These are phyloP conservation scores for Psix sp. DNA, from an alignment of 1,140 invertebrate genomes.

Conservation along the genomic window DNA sequence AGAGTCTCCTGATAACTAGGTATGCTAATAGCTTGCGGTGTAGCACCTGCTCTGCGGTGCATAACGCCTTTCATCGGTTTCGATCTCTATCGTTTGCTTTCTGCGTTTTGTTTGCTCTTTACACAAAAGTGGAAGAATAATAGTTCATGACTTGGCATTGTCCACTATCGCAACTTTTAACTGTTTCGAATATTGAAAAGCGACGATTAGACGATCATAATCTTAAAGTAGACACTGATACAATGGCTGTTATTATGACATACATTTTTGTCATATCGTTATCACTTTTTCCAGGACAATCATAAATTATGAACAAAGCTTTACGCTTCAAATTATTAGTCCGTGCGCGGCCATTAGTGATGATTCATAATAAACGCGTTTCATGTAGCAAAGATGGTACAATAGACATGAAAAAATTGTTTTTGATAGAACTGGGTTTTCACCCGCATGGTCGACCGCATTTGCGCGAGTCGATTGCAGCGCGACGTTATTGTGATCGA, in stretches of 20 bases:
- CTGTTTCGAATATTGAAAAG: not conserved
- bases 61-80: slow-evolving; percentile 43
- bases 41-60: slow-evolving; percentile 44
- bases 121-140: not conserved
- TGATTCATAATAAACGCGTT: no score
- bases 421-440: slow-evolving; percentile 45
- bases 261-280: no score
- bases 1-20: slow-evolving; percentile 46
- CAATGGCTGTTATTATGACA: no score
- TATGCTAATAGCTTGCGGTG: slow-evolving; percentile 55
- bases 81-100: slow-evolving; percentile 30
- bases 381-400: not conserved
- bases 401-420: not conserved
- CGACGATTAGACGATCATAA: not conserved
- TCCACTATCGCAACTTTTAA: not conserved
- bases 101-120: slow-evolving; percentile 28
- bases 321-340: no score
- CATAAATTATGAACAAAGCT: no score
- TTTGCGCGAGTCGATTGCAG: slow-evolving; percentile 70
- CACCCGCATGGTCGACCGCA: slow-evolving; percentile 68
- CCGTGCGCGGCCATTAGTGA: no score
- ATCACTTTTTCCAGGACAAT: no score
- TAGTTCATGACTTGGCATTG: not conserved
- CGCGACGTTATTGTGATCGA: slow-evolving; percentile 64
- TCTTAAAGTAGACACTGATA: no score